phyloP scores from a whole-genome alignment of 2,888 invertebrate genomes.

The Sympetrum striolatum region DNA sequence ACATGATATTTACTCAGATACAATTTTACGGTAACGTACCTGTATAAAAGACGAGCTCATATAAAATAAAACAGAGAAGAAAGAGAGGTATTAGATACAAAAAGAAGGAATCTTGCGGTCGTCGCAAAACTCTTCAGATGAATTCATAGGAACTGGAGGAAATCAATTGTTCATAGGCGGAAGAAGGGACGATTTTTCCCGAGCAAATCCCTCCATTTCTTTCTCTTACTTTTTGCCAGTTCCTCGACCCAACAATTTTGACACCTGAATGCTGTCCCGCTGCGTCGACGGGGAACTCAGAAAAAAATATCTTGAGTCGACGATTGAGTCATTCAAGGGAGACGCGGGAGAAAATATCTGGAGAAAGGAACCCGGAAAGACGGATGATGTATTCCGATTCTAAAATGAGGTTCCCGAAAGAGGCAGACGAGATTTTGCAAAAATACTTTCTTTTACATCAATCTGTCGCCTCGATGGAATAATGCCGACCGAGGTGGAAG shows the following conservation, averaged over 20 bases:
- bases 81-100: too few relatives aligned
- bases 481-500: too few relatives aligned
- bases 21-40: too few relatives aligned
- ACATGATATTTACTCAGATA: too few relatives aligned
- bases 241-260: too few relatives aligned
- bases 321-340: not conserved
- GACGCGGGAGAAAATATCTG: not conserved
- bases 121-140: not conserved
- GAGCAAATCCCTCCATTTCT: not conserved
- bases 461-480: not conserved
- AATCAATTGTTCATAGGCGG: slow-evolving; percentile 21
- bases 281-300: not conserved
- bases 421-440: not conserved
- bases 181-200: slow-evolving; percentile 12
- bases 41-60: too few relatives aligned
- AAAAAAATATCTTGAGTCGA: not conserved
- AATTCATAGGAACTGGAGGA: not conserved
- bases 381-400: too few relatives aligned
- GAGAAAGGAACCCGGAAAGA: not conserved
- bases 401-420: not conserved
- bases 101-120: not conserved
- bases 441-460: not conserved
- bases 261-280: not conserved
- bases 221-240: too few relatives aligned
- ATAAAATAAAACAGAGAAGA: too few relatives aligned